These are phyloP conservation scores for Neelides folsomi DNA, from an alignment of 2,888 invertebrate species.

Conservation along the genomic window DNA sequence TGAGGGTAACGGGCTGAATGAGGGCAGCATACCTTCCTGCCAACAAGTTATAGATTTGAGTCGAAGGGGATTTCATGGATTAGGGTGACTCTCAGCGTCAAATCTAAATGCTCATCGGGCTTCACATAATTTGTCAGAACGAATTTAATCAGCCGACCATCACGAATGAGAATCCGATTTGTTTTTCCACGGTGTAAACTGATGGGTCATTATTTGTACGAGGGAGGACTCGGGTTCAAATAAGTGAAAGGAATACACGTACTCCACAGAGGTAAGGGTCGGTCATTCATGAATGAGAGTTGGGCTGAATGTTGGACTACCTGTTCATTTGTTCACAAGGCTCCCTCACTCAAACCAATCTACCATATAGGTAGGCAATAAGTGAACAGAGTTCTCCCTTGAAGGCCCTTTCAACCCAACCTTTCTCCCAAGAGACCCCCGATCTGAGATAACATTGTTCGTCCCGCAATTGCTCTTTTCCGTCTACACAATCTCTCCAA, in stretches of 20 bases:
- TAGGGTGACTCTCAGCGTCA: slow-evolving; percentile 1
- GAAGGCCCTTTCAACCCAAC: no score
- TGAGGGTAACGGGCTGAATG: no score
- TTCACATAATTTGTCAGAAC: slow-evolving; percentile 33
- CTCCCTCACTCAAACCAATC: background rate
- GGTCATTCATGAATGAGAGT: background rate
- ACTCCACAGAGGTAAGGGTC: slow-evolving; percentile 1
- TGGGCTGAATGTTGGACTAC: background rate
- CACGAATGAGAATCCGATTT: slow-evolving; percentile 26
- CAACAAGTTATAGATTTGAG: no score
- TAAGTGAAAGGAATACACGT: background rate
- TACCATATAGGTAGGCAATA: background rate
- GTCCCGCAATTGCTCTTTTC: slow-evolving; percentile 7
- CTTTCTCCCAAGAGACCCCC: background rate
- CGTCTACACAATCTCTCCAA: no score
- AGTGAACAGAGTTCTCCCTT: background rate
- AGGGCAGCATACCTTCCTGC: no score
- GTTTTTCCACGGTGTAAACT: slow-evolving; percentile 18
- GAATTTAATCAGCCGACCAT: slow-evolving; percentile 33
- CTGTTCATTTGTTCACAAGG: slow-evolving; percentile 5
- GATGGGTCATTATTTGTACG: slow-evolving; percentile 19
- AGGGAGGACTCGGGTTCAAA: background rate
- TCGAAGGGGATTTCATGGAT: no score
- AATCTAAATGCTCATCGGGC: slow-evolving; percentile 30
- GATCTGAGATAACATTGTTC: slow-evolving; percentile 9